Base-by-base conservation (phyloP, 2,888 invertebrate genomes). In the Glaucopsyche alexis region DNA sequence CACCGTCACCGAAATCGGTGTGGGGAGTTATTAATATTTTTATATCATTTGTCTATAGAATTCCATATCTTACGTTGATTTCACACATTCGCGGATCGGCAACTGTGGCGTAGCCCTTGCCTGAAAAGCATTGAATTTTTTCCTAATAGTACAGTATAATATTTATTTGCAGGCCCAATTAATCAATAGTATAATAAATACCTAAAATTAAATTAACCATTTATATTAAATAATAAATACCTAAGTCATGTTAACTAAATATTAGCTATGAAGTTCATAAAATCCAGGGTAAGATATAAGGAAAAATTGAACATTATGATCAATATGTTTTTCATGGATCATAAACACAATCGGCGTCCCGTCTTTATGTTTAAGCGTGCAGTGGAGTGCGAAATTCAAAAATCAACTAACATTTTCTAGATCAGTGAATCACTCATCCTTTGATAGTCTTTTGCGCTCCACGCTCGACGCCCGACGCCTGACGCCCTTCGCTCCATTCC, bases 401-500 rank as follows among this genome's bases (percentile, higher is more conserved):
- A 91, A 91, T 92, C 91, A 91, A 92, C 89, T 91, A 90, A 90
- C 88, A 89, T 90, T 91, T 90, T 92, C 91, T 87, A 86, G 83
- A 81, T 83, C 91, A 91, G 84, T 91, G 91, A 89, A 83, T 87
- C 85, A 72, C 72, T 72, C 72, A 86, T 85, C 87, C 85, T 87
- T 85, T 83, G 81, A 82, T 84, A 89, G 87, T 85, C 85, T 87
- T 87, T 85, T 84, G 83, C 85, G 82, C 81, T 80, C 84, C 84
- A 85, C 86, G 19, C 81, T 80, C 84, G 84, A 85, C 86, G 11
- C 55, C 29, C 60, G 47, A 47, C 47, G 11, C 55, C 29, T 29
- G 47, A 47, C 47, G 47, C 47, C 14, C 14, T 38, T 38, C 60
- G 14, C 60, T 60, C 60, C 87, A 87, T 87, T 86, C 88, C 87